Base-by-base conservation (phyloP, 2,113 vertebrate species). In the Pan troglodytes region DNA sequence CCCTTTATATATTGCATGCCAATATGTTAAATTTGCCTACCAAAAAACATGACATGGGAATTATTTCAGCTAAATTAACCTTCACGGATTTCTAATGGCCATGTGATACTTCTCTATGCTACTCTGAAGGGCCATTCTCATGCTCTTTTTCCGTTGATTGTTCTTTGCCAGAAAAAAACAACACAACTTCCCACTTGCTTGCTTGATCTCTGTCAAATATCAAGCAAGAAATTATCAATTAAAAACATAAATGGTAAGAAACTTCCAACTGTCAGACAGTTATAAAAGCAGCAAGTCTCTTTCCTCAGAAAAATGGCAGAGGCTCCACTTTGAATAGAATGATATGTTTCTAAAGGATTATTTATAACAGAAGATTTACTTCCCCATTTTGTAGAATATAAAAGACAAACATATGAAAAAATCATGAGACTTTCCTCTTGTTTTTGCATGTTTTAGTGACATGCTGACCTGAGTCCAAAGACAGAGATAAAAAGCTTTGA, bases 371-470 rank as follows among this genome's bases (percentile, higher is more conserved):
- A 90, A 91, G 83, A 61, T 68, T 87, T 95, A 91, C 85, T 96
- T 94, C 5, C 30, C 25, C 25, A 76, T 93, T 94, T 93, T 85
- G 35, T 16, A 85, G 43, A 88, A 61, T 73, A 96, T 40, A 79
- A 88, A 90, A 82, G 40, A 81, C 59, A 95, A 97, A 87, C 17
- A 67, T 35, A 83, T 18, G 55, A 70, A 88, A 96, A 91, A 80
- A 50, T 27, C n/a, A 86, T 43, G 35, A 89, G 40, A 17, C 25
- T 88, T 72, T 64, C 52, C 32, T 96, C 43, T 92, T 87, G 20
- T 82, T 83, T 97, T 97, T 97, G 9, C 55, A 67, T 67, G 40
- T 93, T 88, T 97, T 70, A 83, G 30, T 95, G 32, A 75, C n/a
- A 38, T 68, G 27, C 13, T 83, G 52, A 93, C 52, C 52, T 32